These are phyloP conservation scores for Colius striatus DNA, from an alignment of 2,113 vertebrate genomes.

Conservation along the genomic window DNA sequence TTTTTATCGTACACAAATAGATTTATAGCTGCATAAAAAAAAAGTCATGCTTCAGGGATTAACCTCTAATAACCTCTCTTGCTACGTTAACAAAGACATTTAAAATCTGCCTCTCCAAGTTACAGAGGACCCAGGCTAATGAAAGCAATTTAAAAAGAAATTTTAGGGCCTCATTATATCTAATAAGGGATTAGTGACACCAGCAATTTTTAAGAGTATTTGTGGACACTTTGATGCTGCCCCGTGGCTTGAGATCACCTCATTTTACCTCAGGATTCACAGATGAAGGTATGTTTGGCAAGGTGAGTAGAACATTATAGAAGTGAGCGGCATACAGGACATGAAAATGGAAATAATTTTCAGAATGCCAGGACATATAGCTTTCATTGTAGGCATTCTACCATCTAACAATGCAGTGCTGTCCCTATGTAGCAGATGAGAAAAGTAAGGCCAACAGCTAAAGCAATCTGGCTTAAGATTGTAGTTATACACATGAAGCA, in stretches of 20 bases:
- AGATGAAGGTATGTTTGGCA: background rate
- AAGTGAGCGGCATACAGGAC: background rate
- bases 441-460: background rate
- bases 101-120: constrained; percentile 57
- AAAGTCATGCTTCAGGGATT: constrained; percentile 66
- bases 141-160: constrained; percentile 64
- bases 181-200: constrained; percentile 72
- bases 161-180: constrained; percentile 64
- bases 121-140: constrained; percentile 50
- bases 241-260: constrained; percentile 10
- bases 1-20: constrained; percentile 58
- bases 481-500: background rate
- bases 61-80: constrained; percentile 59
- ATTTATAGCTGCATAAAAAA: constrained; percentile 63
- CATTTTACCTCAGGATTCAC: constrained; percentile 7
- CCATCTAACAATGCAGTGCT: background rate
- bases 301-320: background rate
- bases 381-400: background rate
- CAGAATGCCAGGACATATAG: background rate
- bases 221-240: constrained; percentile 58
- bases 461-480: background rate
- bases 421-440: background rate
- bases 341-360: background rate
- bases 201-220: constrained; percentile 44
- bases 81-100: constrained; percentile 67